Base-by-base conservation (phyloP, 2,797 vertebrate genomes). In the Onychomys leucogaster region DNA sequence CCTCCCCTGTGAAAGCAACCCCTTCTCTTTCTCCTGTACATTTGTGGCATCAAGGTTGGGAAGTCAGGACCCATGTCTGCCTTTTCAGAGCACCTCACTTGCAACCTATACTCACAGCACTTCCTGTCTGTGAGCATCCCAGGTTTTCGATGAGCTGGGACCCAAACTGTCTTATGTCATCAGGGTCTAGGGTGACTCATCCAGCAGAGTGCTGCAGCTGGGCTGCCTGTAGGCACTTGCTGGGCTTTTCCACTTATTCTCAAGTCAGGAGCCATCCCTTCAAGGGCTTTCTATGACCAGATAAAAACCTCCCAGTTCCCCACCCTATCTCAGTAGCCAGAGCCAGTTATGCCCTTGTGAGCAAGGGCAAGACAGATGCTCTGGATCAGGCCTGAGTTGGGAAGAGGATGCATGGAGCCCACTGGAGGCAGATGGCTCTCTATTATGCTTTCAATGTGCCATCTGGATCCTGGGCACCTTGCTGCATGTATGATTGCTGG, bases 101-200 rank as follows among this genome's bases (percentile, higher is more conserved):
- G 55, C 7, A 59, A 3, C 19, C 43, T 3, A 2, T 7, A 8
- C 32, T 12, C 0, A 0, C 14, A 14, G n/a, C 2, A 12, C 73
- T 6, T 27, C 11, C 19, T 19, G 41, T 25, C 59, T 75, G 57
- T 32, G 12, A 16, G 65, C 29, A 34, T 3, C 17, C 55, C 17
- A 34, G 37, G 13, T 14, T 29, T 46, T 25, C 59, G 25, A 1
- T 49, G 32, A 78, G 71, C 29, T 32, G 1, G 61, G 89, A 55
- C 84, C 55, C 23, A 49, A 23, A n/a, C 65, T 11, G 32, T 29
- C 52, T 57, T 17, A 0, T 8, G 67, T 63, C 52, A 43, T 69
- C 21, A 1, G n/a, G 46, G 80, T 59, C 27, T 17, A 1, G 23
- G 63, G 63, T 6, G 37, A 37, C n/a, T 59, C 27, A 32, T 21